These are phyloP conservation scores for Aphodius granarius DNA, from an alignment of 2,888 invertebrate species.

Conservation along the genomic window DNA sequence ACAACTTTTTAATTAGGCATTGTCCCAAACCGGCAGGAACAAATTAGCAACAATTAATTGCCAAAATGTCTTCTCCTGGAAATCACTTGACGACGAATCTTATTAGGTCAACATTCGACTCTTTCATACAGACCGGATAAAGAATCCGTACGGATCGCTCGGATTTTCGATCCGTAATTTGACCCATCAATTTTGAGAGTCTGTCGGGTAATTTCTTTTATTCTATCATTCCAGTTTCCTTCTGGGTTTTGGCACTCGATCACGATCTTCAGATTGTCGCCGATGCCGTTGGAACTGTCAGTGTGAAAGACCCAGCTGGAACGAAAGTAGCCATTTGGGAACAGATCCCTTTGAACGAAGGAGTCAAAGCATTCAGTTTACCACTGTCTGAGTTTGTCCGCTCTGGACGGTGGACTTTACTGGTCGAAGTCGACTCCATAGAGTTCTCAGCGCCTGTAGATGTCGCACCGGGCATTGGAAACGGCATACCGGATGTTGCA, in stretches of 20 bases:
- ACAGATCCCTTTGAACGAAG: constrained; percentile 65
- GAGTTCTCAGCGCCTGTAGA: constrained; percentile 61
- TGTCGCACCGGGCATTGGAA: constrained; percentile 53
- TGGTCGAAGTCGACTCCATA: constrained; percentile 59
- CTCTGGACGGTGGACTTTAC: constrained; percentile 62
- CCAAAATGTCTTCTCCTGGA: neutral
- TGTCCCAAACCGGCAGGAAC: neutral
- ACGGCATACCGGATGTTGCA: constrained; percentile 59
- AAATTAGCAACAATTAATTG: neutral
- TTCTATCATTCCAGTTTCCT: constrained; percentile 60
- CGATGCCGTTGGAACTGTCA: constrained; percentile 62
- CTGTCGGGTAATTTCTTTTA: neutral
- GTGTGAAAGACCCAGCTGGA: constrained; percentile 64
- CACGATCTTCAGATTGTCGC: constrained; percentile 64
- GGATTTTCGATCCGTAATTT: too few species aligned
- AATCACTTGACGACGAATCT: too few species aligned
- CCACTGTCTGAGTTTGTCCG: constrained; percentile 60
- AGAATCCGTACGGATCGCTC: too few species aligned
- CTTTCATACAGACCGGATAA: too few species aligned
- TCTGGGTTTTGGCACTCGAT: constrained; percentile 67
- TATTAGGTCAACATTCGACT: too few species aligned
- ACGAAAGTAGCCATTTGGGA: constrained; percentile 70
- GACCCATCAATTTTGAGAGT: too few species aligned
- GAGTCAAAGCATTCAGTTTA: constrained; percentile 61
- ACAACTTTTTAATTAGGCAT: neutral